Percentiles rank a stretch among this genome's conserved stretches.
Evolutionary conservation across 2,888 invertebrate species (phyloP).

Genomic region (Agrotis puta): DNA sequence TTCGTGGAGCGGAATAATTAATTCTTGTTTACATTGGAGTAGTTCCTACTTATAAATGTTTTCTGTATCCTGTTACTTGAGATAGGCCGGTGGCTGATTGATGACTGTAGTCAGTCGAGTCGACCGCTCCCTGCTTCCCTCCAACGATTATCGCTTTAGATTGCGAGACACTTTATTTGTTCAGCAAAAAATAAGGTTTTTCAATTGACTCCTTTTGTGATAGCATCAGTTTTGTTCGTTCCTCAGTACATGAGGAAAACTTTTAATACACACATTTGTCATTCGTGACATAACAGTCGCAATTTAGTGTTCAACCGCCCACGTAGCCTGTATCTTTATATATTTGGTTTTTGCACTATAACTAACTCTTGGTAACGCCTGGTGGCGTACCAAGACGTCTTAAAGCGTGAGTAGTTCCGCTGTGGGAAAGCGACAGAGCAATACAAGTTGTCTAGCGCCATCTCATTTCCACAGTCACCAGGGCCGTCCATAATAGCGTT

Average conservation of each 20-base stretch:
- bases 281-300: not conserved
- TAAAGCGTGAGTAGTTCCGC: too few species aligned
- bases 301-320: not conserved
- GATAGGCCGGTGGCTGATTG: constrained; percentile 75
- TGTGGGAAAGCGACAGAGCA: too few species aligned
- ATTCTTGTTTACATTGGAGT: constrained; percentile 54
- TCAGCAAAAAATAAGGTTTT: constrained; percentile 73
- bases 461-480: too few species aligned
- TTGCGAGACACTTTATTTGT: constrained; percentile 79
- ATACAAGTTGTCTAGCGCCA: too few species aligned
- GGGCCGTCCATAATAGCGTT: too few species aligned
- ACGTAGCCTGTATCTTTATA: not conserved
- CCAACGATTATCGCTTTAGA: constrained; percentile 79
- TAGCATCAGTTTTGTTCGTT: constrained; percentile 57
- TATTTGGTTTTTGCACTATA: not conserved
- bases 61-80: constrained; percentile 68
- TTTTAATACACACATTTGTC: constrained; percentile 10
- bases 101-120: constrained; percentile 74
- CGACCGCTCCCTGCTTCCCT: constrained; percentile 66
- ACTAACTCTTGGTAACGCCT: too few species aligned
- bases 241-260: constrained; percentile 10
- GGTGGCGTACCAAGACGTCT: too few species aligned
- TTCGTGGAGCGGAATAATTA: constrained; percentile 51
- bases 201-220: constrained; percentile 68
- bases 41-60: constrained; percentile 59